These are phyloP conservation scores for Pseudomyrmex flavicornis DNA, from an alignment of 1,140 invertebrate species.

Conservation along the genomic window DNA sequence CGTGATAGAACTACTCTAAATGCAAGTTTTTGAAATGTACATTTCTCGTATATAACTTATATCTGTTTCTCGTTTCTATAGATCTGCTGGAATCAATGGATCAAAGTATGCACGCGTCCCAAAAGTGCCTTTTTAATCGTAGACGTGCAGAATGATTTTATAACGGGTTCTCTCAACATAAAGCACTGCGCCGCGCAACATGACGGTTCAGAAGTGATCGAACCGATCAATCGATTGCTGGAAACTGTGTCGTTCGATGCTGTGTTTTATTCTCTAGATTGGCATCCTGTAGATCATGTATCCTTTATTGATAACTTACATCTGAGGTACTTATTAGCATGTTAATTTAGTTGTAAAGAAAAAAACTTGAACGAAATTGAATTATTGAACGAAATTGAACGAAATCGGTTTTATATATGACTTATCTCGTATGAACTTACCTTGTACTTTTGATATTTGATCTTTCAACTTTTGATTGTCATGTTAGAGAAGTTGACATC, in stretches of 20 bases:
- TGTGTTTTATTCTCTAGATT: constrained; percentile 98
- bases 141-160: constrained; percentile 99
- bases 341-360: background rate
- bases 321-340: constrained; percentile 76
- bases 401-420: too few relatives aligned
- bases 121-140: constrained; percentile 96
- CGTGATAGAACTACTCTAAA: too few relatives aligned
- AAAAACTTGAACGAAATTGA: too few relatives aligned
- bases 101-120: constrained; percentile 89
- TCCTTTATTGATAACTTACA: constrained; percentile 97
- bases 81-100: constrained; percentile 93
- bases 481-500: constrained; percentile 79
- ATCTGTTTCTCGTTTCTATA: constrained; percentile 34
- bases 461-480: background rate
- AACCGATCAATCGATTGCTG: constrained; percentile 96
- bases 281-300: constrained; percentile 98
- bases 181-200: constrained; percentile 96
- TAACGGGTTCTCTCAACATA: constrained; percentile 96
- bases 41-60: background rate
- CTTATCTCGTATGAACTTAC: too few relatives aligned
- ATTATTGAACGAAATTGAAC: background rate
- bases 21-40: background rate
- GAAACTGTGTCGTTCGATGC: constrained; percentile 94
- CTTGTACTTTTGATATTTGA: too few relatives aligned
- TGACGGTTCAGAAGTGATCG: constrained; percentile 94